Conservation (phyloP, 1,140 invertebrate genomes). For the Arion vulgaris region DNA sequence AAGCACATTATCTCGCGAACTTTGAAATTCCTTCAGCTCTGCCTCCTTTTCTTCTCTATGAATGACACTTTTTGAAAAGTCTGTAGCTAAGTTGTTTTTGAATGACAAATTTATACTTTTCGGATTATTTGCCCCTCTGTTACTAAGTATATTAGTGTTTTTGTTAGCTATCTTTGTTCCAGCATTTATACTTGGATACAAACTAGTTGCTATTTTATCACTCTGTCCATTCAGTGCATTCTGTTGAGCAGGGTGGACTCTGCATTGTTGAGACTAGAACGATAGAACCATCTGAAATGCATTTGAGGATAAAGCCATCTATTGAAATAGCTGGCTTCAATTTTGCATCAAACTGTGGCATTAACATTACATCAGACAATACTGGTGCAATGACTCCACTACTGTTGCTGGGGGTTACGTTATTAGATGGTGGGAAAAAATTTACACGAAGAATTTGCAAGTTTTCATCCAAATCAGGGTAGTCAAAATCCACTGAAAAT, state of each 20-base stretch:
- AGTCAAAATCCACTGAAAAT: slow-evolving; percentile 71
- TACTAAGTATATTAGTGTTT: slow-evolving; percentile 10
- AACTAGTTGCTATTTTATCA: neutral
- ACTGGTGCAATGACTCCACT: neutral
- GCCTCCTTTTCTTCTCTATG: slow-evolving; percentile 16
- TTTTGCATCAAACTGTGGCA: slow-evolving; percentile 57
- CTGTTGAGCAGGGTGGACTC: neutral
- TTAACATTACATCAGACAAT: neutral
- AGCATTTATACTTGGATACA: neutral
- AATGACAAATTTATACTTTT: slow-evolving; percentile 7
- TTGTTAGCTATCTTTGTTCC: neutral
- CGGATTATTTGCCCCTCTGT: neutral
- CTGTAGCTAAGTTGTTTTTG: slow-evolving; percentile 20
- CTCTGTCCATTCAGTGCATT: neutral
- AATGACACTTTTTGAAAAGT: neutral
- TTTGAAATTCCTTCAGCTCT: neutral
- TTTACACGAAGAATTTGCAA: too few relatives aligned
- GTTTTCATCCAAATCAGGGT: slow-evolving; percentile 73
- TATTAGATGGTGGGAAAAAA: neutral
- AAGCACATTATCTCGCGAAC: neutral
- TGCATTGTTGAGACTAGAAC: neutral
- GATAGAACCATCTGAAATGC: neutral
- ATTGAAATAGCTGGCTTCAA: slow-evolving; percentile 49
- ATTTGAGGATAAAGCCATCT: neutral
- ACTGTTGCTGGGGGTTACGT: neutral